Conservation (phyloP, 2,888 invertebrate species). For the Volucella zonaria region DNA sequence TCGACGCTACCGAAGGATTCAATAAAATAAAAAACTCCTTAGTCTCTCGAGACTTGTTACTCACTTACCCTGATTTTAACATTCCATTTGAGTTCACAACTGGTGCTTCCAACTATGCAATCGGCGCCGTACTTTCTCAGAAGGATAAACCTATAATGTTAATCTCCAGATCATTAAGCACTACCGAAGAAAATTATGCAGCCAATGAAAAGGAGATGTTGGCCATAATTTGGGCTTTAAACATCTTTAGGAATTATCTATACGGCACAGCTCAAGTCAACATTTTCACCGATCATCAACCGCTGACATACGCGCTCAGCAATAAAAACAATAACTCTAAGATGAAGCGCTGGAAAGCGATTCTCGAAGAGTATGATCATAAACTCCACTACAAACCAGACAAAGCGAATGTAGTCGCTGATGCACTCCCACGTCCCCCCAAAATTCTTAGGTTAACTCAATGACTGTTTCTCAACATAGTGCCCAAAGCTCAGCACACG, state of each 20-base stretch:
- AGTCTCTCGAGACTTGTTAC: constrained; percentile 6
- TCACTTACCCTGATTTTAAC: constrained; percentile 4
- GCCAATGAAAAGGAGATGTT: constrained; percentile 38
- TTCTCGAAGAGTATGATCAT: too few species aligned
- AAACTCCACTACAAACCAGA: background rate
- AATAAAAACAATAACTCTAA: too few species aligned
- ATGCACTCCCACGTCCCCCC: too few species aligned
- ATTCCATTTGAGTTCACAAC: constrained; percentile 44
- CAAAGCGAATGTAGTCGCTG: too few species aligned
- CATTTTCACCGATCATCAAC: too few species aligned
- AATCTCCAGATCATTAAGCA: constrained; percentile 29
- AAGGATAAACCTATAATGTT: constrained; percentile 41
- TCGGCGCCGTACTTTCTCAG: constrained; percentile 39
- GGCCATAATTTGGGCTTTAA: constrained; percentile 9
- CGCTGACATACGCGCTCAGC: too few species aligned
- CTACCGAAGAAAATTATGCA: constrained; percentile 21
- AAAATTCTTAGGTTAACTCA: too few species aligned
- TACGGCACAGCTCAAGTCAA: background rate
- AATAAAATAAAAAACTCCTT: too few species aligned
- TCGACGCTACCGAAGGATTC: too few species aligned
- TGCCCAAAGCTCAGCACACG: too few species aligned
- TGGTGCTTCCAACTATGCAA: constrained; percentile 50
- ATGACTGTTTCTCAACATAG: too few species aligned
- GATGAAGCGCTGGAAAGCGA: too few species aligned
- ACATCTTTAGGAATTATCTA: background rate